Evolutionary conservation across 2,888 invertebrate species (phyloP).

Genomic region (Meiosimyza decipiens): DNA sequence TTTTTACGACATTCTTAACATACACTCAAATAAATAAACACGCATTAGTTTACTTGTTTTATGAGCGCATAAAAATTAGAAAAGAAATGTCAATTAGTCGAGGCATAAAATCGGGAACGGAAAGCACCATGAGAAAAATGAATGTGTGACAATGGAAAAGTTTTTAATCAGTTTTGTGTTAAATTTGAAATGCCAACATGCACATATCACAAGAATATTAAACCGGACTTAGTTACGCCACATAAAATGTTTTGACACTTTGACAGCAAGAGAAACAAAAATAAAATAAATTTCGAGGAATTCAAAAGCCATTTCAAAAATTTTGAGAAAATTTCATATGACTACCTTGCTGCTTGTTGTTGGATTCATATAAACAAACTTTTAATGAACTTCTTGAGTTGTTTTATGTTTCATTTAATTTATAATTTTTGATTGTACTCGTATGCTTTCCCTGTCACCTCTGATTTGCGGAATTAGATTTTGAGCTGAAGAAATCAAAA

Average conservation of each 20-base stretch:
- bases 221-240: slow-evolving; percentile 24
- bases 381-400: slow-evolving; percentile 16
- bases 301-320: no score
- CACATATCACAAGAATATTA: background rate
- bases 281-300: background rate
- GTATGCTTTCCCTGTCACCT: background rate
- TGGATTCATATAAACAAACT: background rate
- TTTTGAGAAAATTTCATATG: background rate
- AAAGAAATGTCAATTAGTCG: slow-evolving; percentile 28
- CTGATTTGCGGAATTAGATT: background rate
- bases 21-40: slow-evolving; percentile 19
- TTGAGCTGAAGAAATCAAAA: background rate
- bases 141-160: background rate
- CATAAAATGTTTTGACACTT: slow-evolving; percentile 25
- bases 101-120: background rate
- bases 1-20: slow-evolving; percentile 43
- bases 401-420: background rate
- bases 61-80: slow-evolving; percentile 37
- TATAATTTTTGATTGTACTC: background rate
- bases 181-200: background rate
- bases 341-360: background rate
- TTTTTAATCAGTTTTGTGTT: slow-evolving; percentile 20
- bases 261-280: background rate
- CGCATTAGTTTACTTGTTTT: slow-evolving; percentile 46
- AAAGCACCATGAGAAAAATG: background rate